Conservation (phyloP, 2,113 vertebrate genomes). For the Panurus biarmicus region DNA sequence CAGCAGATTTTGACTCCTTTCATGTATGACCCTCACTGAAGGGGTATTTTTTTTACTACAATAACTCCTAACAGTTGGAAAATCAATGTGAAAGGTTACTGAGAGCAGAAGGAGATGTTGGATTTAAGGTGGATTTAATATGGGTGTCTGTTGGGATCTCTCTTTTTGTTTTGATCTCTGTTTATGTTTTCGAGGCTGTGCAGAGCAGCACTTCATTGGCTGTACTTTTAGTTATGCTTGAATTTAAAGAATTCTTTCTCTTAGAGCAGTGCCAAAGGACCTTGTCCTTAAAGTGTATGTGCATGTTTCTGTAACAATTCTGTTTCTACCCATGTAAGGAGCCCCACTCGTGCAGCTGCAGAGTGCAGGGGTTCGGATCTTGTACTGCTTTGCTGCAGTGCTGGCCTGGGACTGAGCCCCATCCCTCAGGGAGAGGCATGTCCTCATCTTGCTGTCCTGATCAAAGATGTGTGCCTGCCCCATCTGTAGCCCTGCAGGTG, state of each 20-base stretch:
- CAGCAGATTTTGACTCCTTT: neutral
- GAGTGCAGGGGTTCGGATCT: rapidly evolving
- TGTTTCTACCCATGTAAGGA: neutral
- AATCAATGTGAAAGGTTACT: neutral
- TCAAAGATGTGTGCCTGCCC: rapidly evolving
- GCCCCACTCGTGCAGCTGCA: neutral
- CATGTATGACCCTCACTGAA: neutral
- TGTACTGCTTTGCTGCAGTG: rapidly evolving
- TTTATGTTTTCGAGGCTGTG: neutral
- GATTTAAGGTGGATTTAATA: neutral
- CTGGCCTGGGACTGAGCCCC: neutral
- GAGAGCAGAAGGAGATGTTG: neutral
- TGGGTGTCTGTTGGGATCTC: neutral
- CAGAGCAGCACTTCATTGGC: neutral
- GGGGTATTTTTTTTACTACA: neutral
- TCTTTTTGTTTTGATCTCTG: neutral
- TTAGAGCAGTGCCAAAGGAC: neutral
- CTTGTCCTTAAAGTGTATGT: neutral
- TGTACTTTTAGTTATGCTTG: neutral
- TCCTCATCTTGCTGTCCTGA: neutral
- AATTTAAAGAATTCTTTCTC: neutral
- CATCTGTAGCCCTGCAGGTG: neutral
- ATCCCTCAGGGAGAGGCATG: too few relatives aligned
- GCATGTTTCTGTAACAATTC: neutral
- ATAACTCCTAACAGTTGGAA: neutral